Evolutionary conservation across 37 sponge, comb jelly and placozoan species (phyloP).

Genomic region (Hormiphora californensis): DNA sequence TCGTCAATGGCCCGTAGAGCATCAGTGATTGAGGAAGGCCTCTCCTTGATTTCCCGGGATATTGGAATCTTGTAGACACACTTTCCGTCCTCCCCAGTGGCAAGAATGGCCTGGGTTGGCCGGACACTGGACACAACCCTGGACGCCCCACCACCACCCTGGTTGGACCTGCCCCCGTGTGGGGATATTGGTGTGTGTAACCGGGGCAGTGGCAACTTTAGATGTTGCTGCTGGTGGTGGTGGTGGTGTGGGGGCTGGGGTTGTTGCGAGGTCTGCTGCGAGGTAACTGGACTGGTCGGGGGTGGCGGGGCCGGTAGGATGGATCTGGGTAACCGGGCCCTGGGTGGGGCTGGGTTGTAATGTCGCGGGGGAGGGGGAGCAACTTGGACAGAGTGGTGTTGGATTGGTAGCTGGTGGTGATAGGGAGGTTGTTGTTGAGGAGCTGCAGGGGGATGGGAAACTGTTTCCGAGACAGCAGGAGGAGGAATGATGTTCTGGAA

Average conservation of each 20-base stretch:
- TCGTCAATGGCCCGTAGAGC: conserved; percentile 22
- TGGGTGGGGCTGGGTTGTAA: too few species aligned
- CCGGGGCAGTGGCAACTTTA: conserved; percentile 10
- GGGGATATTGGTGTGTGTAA: neutral
- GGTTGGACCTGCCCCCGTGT: neutral
- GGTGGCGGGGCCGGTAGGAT: neutral
- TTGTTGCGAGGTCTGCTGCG: neutral
- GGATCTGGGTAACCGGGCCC: neutral
- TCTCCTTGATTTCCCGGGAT: neutral
- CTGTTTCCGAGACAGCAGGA: neutral
- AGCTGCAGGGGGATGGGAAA: neutral
- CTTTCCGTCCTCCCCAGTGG: conserved; percentile 3
- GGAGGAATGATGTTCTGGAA: too few species aligned
- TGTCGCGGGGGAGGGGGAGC: too few species aligned
- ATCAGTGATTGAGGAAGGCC: conserved; percentile 15
- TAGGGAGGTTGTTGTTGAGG: neutral
- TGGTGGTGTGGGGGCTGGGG: neutral
- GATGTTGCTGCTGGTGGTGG: conserved; percentile 9
- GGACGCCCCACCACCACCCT: neutral
- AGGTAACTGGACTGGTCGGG: too few species aligned
- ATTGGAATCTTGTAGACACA: conserved; percentile 23
- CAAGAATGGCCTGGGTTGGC: conserved; percentile 27
- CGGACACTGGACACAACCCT: conserved; percentile 26
- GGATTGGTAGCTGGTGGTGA: neutral
- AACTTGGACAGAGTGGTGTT: too few species aligned